Evolutionary conservation across 1,140 invertebrate species (phyloP), one percentile per base, ranked within the genome.

Genomic region (Diorhabda elongata): DNA sequence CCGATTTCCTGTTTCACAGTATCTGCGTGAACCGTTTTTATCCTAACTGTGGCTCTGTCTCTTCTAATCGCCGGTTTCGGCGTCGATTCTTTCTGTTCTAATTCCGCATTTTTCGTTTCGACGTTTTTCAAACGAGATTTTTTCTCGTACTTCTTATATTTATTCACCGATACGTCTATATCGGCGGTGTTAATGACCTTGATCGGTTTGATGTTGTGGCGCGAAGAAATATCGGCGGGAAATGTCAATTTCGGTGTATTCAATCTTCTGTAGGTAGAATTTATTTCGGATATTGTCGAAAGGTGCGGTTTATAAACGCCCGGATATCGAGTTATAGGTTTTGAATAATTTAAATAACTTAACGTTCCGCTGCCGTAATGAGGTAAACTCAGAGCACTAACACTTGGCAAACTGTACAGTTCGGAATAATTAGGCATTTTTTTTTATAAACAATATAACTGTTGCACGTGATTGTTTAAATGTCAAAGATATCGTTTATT

Each of bases 121-220:
- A 9, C 76, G 44, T 82, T 81, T 3, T 77, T 76, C 61, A 80
- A 81, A 74, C 81, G 80, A 71, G 83, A 81, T 64, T 82, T 78
- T 5, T 3, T 68, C 64, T 72, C 71, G 70, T 75, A 72, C 63
- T 79, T 76, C 75, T 83, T 80, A 74, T 87, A 86, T 73, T 82
- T 84, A 78, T 88, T 87, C 58, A 87, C 82, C 0, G 90, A 90
- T 0, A 94, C 91, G 79, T 94, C 92, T 71, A 94, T 94, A 76
- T 93, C 90, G 2, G 91, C 90, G 3, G 92, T 93, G 76, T 93
- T 91, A 44, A 93, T 91, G 69, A 84, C 83, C 11, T 89, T 85
- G 4, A 89, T 88, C 58, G 85, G 83, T 2, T 85, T 79, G 43
- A 85, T 81, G 71, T 84, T 85, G 69, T 81, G 83, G 9, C 83